phyloP scores from a whole-genome alignment of 2,797 vertebrate species.

The Pseudochromis fuscus region DNA sequence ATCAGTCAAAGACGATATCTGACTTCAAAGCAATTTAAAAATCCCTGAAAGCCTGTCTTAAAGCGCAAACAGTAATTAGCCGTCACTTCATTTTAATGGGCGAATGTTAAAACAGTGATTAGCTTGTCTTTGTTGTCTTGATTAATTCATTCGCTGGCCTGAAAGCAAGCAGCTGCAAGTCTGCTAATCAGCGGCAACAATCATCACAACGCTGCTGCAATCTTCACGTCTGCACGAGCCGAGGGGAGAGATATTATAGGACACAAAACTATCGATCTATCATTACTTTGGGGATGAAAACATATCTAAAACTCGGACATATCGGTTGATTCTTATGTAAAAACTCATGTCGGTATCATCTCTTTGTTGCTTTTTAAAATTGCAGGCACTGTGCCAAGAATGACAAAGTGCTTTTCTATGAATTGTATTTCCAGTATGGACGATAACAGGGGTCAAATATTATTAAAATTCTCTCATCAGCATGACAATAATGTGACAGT shows the following conservation, averaged over 20 bases:
- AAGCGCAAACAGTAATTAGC: conserved; percentile 74
- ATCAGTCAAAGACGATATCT: conserved; percentile 38
- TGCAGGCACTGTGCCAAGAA: background rate
- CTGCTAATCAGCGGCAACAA: conserved; percentile 75
- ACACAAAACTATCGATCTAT: conserved; percentile 26
- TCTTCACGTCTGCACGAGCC: conserved; percentile 46
- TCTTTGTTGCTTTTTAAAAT: conserved; percentile 13
- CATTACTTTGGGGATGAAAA: conserved; percentile 10
- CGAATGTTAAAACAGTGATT: conserved; percentile 81
- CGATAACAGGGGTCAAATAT: background rate
- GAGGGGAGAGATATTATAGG: conserved; percentile 26
- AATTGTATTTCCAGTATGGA: fast-evolving
- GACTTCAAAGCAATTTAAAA: conserved; percentile 50
- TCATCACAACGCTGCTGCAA: conserved; percentile 63
- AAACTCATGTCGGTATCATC: conserved; percentile 4
- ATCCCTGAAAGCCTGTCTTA: conserved; percentile 51
- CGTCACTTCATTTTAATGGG: conserved; percentile 78
- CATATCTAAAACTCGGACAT: background rate
- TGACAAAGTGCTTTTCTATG: background rate
- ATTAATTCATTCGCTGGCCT: conserved; percentile 73
- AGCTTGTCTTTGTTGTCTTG: conserved; percentile 79
- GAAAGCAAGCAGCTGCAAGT: conserved; percentile 80
- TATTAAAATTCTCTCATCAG: too few relatives aligned
- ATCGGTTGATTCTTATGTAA: background rate
- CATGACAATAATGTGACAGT: too few relatives aligned